A percentile compares a stretch with the other conserved stretches of the same genome.
These are phyloP conservation scores for Ernsta delagoae DNA, from an alignment of 2,888 invertebrate genomes.

Conservation along the genomic window DNA sequence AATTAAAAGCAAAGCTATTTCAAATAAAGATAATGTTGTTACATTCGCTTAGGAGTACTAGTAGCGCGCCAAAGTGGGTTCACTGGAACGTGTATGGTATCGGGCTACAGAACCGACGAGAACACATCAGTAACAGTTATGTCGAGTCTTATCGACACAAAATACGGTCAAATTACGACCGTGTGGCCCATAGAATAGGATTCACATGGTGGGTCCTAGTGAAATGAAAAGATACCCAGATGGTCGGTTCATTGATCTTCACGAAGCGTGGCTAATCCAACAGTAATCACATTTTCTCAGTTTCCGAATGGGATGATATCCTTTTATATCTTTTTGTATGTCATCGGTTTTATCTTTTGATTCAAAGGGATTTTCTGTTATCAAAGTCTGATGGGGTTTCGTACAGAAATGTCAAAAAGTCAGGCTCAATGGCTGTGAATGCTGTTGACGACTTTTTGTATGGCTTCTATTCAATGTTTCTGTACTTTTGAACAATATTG, in stretches of 20 bases:
- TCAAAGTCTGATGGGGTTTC: slow-evolving; percentile 12
- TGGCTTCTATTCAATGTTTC: background rate
- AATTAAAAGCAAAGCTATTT: background rate
- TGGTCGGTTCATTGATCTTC: slow-evolving; percentile 14
- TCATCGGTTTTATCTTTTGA: slow-evolving; percentile 11
- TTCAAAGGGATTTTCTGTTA: slow-evolving; percentile 15
- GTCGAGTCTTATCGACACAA: background rate
- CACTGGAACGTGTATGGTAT: slow-evolving; percentile 10
- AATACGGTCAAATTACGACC: background rate
- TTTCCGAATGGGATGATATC: slow-evolving; percentile 24
- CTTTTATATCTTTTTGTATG: slow-evolving; percentile 20
- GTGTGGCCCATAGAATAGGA: background rate
- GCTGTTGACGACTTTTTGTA: background rate
- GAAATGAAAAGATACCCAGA: slow-evolving; percentile 1
- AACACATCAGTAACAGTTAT: slow-evolving; percentile 4
- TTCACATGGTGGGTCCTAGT: background rate
- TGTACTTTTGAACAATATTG: background rate
- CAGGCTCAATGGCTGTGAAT: background rate
- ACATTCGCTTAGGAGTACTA: slow-evolving; percentile 1
- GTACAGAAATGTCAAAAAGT: slow-evolving; percentile 4
- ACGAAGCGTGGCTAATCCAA: slow-evolving; percentile 21
- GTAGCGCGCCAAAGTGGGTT: slow-evolving; percentile 18
- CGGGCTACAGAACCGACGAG: background rate
- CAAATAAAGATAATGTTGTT: slow-evolving; percentile 7
- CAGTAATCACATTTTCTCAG: slow-evolving; percentile 23